A percentile compares a stretch with the other conserved stretches of the same genome.
Evolutionary conservation across 2,113 vertebrate species (phyloP).

Genomic region (Illadopsis cleaveri): DNA sequence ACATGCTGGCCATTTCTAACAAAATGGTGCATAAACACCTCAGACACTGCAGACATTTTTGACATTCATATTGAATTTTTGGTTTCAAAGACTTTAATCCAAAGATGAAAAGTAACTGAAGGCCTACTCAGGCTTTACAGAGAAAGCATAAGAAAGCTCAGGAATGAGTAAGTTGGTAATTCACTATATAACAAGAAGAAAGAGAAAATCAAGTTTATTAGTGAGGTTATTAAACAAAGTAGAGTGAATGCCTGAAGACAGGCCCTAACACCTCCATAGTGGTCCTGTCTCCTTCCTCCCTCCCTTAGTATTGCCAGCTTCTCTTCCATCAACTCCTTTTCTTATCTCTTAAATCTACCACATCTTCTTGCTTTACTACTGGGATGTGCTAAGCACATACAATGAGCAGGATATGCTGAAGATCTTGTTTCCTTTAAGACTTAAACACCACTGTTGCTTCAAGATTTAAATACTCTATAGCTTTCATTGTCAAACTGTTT

Average conservation of each 20-base stretch:
- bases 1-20: background rate
- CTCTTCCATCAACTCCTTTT: background rate
- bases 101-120: conserved; percentile 7
- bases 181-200: background rate
- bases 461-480: background rate
- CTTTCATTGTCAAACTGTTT: background rate
- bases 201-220: background rate
- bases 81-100: background rate
- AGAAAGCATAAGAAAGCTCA: background rate
- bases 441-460: background rate
- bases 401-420: background rate
- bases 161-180: background rate
- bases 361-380: background rate
- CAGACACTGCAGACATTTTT: background rate
- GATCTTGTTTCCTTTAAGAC: background rate
- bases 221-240: background rate
- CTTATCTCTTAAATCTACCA: background rate
- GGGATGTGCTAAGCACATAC: background rate
- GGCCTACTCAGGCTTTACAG: background rate
- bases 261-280: background rate
- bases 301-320: background rate
- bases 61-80: background rate
- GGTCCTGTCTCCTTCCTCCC: background rate
- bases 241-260: background rate
- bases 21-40: background rate